Evolutionary conservation across 2,888 invertebrate species (phyloP), one percentile per base, ranked within the genome.

Genomic region (Limnephilus rhombicus): DNA sequence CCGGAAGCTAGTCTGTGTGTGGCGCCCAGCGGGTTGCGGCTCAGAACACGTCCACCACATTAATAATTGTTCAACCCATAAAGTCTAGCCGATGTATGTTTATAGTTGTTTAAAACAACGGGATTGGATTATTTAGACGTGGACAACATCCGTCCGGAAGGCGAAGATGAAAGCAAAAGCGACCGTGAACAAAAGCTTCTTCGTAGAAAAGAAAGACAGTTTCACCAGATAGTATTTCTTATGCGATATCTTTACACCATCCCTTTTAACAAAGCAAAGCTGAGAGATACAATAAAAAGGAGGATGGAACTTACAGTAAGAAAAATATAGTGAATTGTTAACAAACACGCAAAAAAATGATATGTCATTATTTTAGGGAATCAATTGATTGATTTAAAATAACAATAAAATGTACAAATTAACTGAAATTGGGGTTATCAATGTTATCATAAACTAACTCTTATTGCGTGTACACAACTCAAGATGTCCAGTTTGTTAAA

Each of bases 1-100:
- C 83, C 91, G 80, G 91, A 89, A 89, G 91, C 88, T 45, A 31
- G 88, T n/a, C 88, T 68, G 81, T 89, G 92, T 90, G 92, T 90
- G 92, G 90, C 82, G 41, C 90, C 49, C 92, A 88, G 92, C 92
- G 90, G 92, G 92, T 37, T 34, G 13, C 88, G 53, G 82, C 37
- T 88, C 90, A 53, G 49, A 81, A 68, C 34, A 90, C 85, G 86
- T 92, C 86, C 90, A 53, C 53, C 53, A 68, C 90, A 86, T 80
- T 80, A 90, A 88, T 85, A 88, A 90, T 88, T 92, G 53, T 92
- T 87, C 37, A 68, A 85, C 53, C 45, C 29, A 90, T 85, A 90
- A 90, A 90, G 68, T 53, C 87, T 53, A 68, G 87, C 87, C 3
- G 53, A 18, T n/a, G 68, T 68, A 87, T 3, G 31, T 68, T 45